Conservation (phyloP, 2,797 vertebrate genomes). For the Hippopotamyrus pictus region DNA sequence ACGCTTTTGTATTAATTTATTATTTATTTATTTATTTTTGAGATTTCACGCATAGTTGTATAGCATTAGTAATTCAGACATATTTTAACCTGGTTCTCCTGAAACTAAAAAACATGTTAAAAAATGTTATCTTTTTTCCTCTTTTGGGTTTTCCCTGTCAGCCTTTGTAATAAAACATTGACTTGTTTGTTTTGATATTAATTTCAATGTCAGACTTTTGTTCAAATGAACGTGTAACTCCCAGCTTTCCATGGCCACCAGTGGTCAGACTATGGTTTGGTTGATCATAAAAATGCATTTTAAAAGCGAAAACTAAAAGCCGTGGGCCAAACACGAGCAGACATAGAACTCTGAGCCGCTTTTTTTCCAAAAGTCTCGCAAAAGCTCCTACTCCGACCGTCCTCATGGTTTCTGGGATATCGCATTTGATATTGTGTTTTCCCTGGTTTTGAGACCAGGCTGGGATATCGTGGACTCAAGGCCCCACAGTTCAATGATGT, state of each 20-base stretch:
- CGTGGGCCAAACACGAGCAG: neutral
- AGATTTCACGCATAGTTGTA: neutral
- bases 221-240: neutral
- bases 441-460: too few relatives aligned
- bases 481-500: neutral
- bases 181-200: neutral
- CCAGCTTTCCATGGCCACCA: neutral
- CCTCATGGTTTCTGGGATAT: neutral
- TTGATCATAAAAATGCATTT: neutral
- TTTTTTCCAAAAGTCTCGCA: neutral
- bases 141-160: neutral
- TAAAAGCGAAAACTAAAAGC: neutral
- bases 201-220: neutral
- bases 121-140: neutral
- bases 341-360: neutral
- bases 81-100: neutral
- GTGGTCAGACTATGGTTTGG: neutral
- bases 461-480: neutral
- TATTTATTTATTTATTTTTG: neutral
- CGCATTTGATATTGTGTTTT: too few relatives aligned
- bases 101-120: neutral
- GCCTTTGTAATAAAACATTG: neutral
- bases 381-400: neutral
- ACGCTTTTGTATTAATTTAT: neutral
- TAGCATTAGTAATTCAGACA: neutral